These are phyloP conservation scores for Cydia pomonella DNA, from an alignment of 1,140 invertebrate genomes.

Conservation along the genomic window DNA sequence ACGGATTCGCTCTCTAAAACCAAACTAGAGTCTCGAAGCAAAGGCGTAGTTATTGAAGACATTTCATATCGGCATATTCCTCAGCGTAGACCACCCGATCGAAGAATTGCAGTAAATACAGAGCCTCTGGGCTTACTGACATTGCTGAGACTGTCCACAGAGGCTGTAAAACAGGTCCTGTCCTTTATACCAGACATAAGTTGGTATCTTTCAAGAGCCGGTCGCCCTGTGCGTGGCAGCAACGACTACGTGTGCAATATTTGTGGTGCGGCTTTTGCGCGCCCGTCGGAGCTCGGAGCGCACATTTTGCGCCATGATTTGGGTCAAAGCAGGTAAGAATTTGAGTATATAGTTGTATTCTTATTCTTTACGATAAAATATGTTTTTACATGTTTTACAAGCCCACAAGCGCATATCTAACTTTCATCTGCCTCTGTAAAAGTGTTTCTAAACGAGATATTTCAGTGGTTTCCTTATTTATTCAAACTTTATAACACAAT, in stretches of 20 bases:
- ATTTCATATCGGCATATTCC: conserved; percentile 9
- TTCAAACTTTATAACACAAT: no score
- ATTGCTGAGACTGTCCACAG: conserved; percentile 57
- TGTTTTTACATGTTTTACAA: no score
- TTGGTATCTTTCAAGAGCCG: conserved; percentile 50
- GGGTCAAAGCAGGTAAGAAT: conserved; percentile 53
- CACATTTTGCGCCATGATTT: conserved; percentile 61
- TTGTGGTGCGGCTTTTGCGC: conserved; percentile 58
- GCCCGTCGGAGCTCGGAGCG: conserved; percentile 57
- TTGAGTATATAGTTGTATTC: conserved; percentile 26
- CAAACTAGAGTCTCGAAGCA: conserved; percentile 13
- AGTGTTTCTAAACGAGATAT: no score
- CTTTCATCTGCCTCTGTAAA: no score
- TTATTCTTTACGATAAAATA: not conserved
- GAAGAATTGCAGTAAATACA: conserved; percentile 62
- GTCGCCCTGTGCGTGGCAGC: conserved; percentile 40
- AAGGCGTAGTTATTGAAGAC: conserved; percentile 42
- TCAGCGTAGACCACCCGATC: not conserved
- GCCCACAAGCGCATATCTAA: no score
- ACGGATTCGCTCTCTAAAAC: conserved; percentile 52
- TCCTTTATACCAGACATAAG: conserved; percentile 57
- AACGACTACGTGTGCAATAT: conserved; percentile 59
- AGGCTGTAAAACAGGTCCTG: conserved; percentile 54
- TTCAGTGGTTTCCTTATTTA: no score
- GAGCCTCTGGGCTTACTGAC: conserved; percentile 61